Conservation (phyloP, 2,888 invertebrate genomes). For the Philonicus albiceps region DNA sequence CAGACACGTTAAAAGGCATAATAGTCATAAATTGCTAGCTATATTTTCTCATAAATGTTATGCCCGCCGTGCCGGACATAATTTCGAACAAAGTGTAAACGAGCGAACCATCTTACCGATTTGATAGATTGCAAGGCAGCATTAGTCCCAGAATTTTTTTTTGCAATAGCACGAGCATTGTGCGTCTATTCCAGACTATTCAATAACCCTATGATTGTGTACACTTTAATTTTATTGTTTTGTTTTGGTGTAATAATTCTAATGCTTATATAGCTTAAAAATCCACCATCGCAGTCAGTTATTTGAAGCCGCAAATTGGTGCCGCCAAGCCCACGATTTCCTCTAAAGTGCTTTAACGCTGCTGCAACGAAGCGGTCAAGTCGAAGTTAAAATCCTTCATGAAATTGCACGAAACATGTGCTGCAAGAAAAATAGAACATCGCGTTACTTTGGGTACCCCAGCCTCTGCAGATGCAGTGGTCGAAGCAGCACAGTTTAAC, state of each 20-base stretch:
- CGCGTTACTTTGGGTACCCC: not conserved
- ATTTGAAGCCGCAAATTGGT: not conserved
- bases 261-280: not conserved
- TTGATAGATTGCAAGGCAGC: not conserved
- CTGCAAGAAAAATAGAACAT: conserved; percentile 20
- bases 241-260: not conserved
- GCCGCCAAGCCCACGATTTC: not conserved
- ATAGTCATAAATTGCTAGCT: not conserved
- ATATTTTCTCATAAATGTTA: not conserved
- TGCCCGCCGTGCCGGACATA: not conserved
- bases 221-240: not conserved
- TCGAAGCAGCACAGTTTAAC: not conserved
- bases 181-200: not conserved
- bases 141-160: not conserved
- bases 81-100: not conserved
- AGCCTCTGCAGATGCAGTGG: not conserved
- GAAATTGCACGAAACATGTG: conserved; percentile 15
- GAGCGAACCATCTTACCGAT: not conserved
- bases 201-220: not conserved
- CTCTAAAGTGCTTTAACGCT: not conserved
- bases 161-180: not conserved
- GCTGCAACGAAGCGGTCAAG: not conserved
- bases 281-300: not conserved
- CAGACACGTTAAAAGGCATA: not conserved
- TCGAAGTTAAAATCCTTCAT: not conserved